phyloP scores from a whole-genome alignment of 2,888 invertebrate species.

The Neria commutata region DNA sequence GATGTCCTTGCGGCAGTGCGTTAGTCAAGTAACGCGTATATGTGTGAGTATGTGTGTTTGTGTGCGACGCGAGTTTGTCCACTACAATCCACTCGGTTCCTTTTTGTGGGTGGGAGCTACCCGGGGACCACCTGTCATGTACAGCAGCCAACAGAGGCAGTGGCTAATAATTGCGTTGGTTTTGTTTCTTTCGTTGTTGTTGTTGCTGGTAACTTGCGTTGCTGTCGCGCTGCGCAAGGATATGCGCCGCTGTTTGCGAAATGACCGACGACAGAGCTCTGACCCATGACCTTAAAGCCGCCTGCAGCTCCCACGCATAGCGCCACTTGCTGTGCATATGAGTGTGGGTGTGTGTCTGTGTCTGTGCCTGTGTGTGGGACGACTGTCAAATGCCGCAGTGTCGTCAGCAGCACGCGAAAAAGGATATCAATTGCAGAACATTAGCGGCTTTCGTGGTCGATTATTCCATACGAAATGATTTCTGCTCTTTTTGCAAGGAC shows the following conservation, averaged over 20 bases:
- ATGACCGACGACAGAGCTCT: no score
- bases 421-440: conserved; percentile 37
- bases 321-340: no score
- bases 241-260: no score
- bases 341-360: not conserved
- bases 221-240: no score
- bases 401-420: not conserved
- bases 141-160: no score
- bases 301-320: no score
- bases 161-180: conserved; percentile 2
- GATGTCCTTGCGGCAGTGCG: no score
- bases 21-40: no score
- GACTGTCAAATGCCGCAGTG: not conserved
- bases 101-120: no score
- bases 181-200: not conserved
- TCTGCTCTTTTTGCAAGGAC: no score
- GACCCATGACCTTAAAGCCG: no score
- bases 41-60: no score
- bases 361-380: not conserved
- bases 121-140: conserved; percentile 4
- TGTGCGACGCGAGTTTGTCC: not conserved
- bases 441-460: conserved; percentile 56
- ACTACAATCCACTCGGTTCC: not conserved
- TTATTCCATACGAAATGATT: conserved; percentile 40
- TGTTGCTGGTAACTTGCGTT: not conserved